Percentiles rank a stretch among this genome's conserved stretches.
Evolutionary conservation across 1,140 invertebrate species (phyloP).

Genomic region (Thalassaphorura encarpata): DNA sequence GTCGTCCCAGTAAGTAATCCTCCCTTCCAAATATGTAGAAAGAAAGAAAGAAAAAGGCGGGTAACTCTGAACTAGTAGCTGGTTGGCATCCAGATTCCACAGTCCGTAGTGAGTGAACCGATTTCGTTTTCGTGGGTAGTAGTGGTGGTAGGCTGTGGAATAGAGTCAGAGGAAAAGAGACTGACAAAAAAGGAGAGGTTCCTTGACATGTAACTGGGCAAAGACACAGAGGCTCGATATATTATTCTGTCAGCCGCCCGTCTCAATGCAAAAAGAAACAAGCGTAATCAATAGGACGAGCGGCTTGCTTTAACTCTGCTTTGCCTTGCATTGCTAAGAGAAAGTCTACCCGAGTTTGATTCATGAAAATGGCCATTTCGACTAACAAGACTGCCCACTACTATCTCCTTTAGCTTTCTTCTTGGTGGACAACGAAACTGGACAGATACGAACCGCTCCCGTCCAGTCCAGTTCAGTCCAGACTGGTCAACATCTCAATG

Average conservation of each 20-base stretch:
- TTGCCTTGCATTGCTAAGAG: neutral
- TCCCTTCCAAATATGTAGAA: too few relatives aligned
- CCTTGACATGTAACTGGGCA: conserved; percentile 13
- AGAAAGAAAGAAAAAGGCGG: too few relatives aligned
- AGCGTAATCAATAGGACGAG: conserved; percentile 29
- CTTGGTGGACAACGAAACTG: neutral
- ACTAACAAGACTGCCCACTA: conserved; percentile 6
- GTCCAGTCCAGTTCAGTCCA: too few relatives aligned
- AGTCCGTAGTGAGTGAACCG: too few relatives aligned
- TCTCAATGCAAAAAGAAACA: conserved; percentile 31
- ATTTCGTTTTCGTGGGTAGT: too few relatives aligned
- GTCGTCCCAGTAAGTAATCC: too few relatives aligned
- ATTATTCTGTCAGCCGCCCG: conserved; percentile 30
- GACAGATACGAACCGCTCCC: neutral
- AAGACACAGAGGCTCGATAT: conserved; percentile 29
- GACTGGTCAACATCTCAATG: too few relatives aligned
- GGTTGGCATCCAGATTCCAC: too few relatives aligned
- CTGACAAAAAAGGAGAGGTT: neutral
- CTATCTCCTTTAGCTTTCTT: neutral
- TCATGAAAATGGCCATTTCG: conserved; percentile 27
- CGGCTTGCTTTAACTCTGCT: too few relatives aligned
- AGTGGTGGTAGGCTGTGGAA: too few relatives aligned
- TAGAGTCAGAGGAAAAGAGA: neutral
- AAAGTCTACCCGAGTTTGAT: conserved; percentile 22
- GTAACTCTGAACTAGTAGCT: too few relatives aligned